Conservation (phyloP, 2,113 vertebrate species). For the Cygnus atratus region DNA sequence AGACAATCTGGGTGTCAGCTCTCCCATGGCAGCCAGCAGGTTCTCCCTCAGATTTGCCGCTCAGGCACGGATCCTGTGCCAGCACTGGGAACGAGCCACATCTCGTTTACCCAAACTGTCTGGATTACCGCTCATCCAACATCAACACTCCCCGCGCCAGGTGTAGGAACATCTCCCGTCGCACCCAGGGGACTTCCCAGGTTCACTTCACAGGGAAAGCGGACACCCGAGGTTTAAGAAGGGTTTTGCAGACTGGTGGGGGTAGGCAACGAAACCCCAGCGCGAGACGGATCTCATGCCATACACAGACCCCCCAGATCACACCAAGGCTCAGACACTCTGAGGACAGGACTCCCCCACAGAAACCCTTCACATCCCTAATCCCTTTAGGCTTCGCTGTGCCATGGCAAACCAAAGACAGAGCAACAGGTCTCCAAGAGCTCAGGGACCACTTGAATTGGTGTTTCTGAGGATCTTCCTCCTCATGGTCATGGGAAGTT, state of each 20-base stretch:
- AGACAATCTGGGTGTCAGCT: not conserved
- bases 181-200: not conserved
- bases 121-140: not conserved
- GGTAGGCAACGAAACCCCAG: not conserved
- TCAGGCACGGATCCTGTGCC: not conserved
- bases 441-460: not conserved
- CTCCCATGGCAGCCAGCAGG: not conserved
- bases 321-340: fast-evolving
- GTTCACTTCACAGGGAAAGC: not conserved
- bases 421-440: not conserved
- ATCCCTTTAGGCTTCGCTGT: not conserved
- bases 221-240: fast-evolving
- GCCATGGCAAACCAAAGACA: too few relatives aligned
- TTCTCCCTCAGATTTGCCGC: not conserved
- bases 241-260: not conserved
- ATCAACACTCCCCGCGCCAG: not conserved
- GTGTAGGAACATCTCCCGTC: not conserved
- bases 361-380: not conserved
- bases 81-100: fast-evolving
- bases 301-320: fast-evolving
- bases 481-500: not conserved
- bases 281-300: not conserved
- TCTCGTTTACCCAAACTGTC: not conserved
- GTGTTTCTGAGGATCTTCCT: not conserved
- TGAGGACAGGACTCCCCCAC: fast-evolving